Percentiles rank a stretch among this genome's conserved stretches.
Conservation (phyloP, 2,888 invertebrate genomes). For the Yponomeuta cagnagella region DNA sequence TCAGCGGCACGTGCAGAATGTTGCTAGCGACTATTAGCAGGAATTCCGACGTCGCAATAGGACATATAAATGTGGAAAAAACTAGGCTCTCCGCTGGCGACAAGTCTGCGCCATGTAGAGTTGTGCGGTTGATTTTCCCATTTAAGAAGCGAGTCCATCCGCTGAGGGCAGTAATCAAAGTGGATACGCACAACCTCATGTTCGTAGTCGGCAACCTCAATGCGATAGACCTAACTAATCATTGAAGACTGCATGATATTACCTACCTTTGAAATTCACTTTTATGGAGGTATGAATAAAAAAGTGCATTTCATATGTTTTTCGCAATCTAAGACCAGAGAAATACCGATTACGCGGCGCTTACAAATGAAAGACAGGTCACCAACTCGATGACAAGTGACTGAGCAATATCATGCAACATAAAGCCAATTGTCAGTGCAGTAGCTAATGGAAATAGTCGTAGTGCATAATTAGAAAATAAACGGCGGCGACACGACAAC, state of each 20-base stretch:
- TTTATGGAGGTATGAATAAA: too few relatives aligned
- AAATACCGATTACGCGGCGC: not conserved
- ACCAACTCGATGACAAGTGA: not conserved
- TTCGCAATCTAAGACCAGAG: not conserved
- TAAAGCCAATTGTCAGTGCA: slow-evolving; percentile 15
- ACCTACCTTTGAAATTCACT: not conserved
- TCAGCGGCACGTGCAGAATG: slow-evolving; percentile 61
- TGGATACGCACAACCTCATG: not conserved
- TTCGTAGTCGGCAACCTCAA: not conserved
- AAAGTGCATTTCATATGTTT: not conserved
- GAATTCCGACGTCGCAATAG: slow-evolving; percentile 64
- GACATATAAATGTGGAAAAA: slow-evolving; percentile 66
- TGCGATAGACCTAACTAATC: not conserved
- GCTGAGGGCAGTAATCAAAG: slow-evolving; percentile 3
- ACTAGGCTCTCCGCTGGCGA: slow-evolving; percentile 48
- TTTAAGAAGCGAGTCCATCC: slow-evolving; percentile 35
- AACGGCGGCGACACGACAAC: slow-evolving; percentile 36
- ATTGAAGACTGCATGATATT: not conserved
- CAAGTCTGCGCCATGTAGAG: slow-evolving; percentile 34
- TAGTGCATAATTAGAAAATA: slow-evolving; percentile 56
- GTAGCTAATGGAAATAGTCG: slow-evolving; percentile 50
- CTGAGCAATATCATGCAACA: slow-evolving; percentile 1
- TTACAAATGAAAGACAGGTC: not conserved
- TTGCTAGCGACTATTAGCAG: slow-evolving; percentile 66
- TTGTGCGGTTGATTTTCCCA: slow-evolving; percentile 46